These are phyloP conservation scores for Dasysyrphus tricinctus DNA, from an alignment of 2,888 invertebrate species.

Conservation along the genomic window DNA sequence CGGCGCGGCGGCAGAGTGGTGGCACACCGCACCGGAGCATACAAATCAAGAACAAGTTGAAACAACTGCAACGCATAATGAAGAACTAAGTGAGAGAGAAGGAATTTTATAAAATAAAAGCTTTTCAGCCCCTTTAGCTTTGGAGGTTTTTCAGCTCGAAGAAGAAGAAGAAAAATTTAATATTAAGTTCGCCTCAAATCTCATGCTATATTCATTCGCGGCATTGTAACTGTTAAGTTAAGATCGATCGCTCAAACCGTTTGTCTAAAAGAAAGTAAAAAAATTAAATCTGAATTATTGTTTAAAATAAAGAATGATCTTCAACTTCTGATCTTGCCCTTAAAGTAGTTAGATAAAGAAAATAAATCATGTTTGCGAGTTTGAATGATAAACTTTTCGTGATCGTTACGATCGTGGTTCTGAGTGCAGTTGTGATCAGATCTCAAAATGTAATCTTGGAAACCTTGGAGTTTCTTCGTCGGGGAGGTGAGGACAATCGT, in stretches of 20 bases:
- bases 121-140: conserved; percentile 35
- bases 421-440: conserved; percentile 51
- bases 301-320: conserved; percentile 62
- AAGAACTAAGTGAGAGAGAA: conserved; percentile 37
- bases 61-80: conserved; percentile 15
- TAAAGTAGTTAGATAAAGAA: conserved; percentile 20
- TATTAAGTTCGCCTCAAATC: conserved; percentile 69
- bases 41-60: conserved; percentile 9
- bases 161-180: conserved; percentile 57
- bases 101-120: conserved; percentile 38
- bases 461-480: conserved; percentile 80
- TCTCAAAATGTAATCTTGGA: conserved; percentile 79
- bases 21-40: not conserved
- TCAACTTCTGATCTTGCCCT: conserved; percentile 42
- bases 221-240: conserved; percentile 67
- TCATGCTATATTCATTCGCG: conserved; percentile 65
- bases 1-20: not conserved
- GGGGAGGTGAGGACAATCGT: conserved; percentile 80
- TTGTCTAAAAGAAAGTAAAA: not conserved
- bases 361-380: conserved; percentile 47
- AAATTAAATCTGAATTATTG: conserved; percentile 2
- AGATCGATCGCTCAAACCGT: conserved; percentile 53
- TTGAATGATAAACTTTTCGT: conserved; percentile 40
- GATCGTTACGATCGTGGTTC: conserved; percentile 49
- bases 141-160: not conserved